Percentiles rank a stretch among this genome's conserved stretches.
phyloP scores from a whole-genome alignment of 2,113 vertebrate species.

The Silurus asotus region DNA sequence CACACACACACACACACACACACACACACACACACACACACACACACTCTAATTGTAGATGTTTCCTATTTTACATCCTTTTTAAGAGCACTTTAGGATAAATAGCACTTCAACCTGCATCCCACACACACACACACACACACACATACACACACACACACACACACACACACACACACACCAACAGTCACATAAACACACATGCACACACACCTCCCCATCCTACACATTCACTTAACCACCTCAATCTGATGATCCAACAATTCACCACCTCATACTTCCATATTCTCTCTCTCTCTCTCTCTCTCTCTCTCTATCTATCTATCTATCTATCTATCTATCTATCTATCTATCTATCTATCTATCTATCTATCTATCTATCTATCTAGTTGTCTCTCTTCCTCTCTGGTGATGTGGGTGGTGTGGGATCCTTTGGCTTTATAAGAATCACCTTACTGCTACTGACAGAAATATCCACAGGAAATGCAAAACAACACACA shows the following conservation, averaged over 20 bases:
- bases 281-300: neutral
- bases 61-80: neutral
- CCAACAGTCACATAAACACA: neutral
- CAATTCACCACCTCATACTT: neutral
- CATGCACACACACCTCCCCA: neutral
- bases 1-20: neutral
- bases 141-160: neutral
- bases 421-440: conserved; percentile 47
- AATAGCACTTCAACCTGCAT: conserved; percentile 8
- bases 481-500: conserved; percentile 6
- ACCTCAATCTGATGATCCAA: conserved; percentile 12
- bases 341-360: neutral
- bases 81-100: neutral
- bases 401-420: conserved; percentile 28
- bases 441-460: conserved; percentile 36
- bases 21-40: neutral
- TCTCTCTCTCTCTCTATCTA: neutral
- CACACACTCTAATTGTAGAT: neutral
- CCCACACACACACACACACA: neutral
- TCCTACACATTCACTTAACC: conserved; percentile 36
- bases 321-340: neutral
- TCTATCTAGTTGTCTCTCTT: neutral
- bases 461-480: conserved; percentile 45
- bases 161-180: neutral
- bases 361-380: neutral